Base-by-base conservation (phyloP, 2,797 vertebrate genomes). In the Bucorvus abyssinicus region DNA sequence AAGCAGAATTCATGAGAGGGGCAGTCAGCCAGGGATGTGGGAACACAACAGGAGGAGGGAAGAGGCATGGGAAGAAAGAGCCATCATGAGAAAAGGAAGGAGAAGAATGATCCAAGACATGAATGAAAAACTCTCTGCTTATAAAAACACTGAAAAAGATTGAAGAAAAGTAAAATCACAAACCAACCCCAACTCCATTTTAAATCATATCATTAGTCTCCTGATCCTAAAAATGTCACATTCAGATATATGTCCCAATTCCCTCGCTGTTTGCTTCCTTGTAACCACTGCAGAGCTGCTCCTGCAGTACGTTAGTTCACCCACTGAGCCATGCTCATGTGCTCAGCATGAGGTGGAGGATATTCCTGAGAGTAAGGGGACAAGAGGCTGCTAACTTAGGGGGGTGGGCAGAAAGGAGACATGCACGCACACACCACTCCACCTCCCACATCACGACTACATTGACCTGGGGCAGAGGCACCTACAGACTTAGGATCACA, bases 291-390 rank as follows among this genome's bases (percentile, higher is more conserved):
- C 55, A 73, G 40, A 65, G 47, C 34, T 53, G 47, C 52, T 56
- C 30, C 47, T 22, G 14, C 12, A 6, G 9, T 50, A 10, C 1
- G 0, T 20, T 14, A 30, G 56, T 63, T 52, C 20, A 56, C 14
- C 12, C n/a, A n/a, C 0, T 5, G 32, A 70, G n/a, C 24, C 44
- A 63, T 0, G 3, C 13, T 81, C 14, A 10, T 0, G 2, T 24
- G 15, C 16, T 27, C 50, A 59, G 60, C 14, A 14, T 2, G 17
- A 49, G 29, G 20, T 12, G 4, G 9, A 15, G 17, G 20, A 49
- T 30, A 45, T 22, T 55, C 36, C 67, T 16, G 10, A 64, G 10
- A 79, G 16, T n/a, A 85, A 93, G 19, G 9, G 30, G 30, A 71
- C 67, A 71, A 44, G 36, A 7, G 14, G 20, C 21, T 3, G 1